Conservation (phyloP, 1,140 invertebrate genomes). For the Conus betulinus region DNA sequence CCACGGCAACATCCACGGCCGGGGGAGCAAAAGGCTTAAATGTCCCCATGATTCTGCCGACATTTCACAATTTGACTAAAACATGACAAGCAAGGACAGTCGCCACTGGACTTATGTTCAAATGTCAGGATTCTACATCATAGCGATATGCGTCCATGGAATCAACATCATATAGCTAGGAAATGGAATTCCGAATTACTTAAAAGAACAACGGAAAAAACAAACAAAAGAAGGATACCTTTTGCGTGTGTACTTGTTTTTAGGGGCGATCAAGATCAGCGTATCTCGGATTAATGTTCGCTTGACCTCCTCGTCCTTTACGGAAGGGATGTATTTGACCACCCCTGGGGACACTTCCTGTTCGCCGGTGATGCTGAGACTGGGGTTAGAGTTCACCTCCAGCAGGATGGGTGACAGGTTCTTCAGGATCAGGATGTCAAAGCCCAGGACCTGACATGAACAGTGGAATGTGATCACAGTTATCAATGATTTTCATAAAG, state of each 20-base stretch:
- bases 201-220: too few relatives aligned
- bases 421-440: conserved; percentile 76
- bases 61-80: too few relatives aligned
- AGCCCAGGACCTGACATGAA: conserved; percentile 75
- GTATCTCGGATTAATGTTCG: conserved; percentile 69
- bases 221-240: neutral
- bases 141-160: too few relatives aligned
- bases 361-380: conserved; percentile 76
- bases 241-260: conserved; percentile 54
- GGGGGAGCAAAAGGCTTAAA: too few relatives aligned
- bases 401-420: conserved; percentile 75
- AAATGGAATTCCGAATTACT: too few relatives aligned
- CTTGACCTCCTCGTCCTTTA: conserved; percentile 74
- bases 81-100: too few relatives aligned
- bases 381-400: conserved; percentile 78
- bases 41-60: too few relatives aligned
- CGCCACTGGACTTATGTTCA: too few relatives aligned
- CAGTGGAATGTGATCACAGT: conserved; percentile 2
- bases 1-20: too few relatives aligned
- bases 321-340: conserved; percentile 61
- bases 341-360: conserved; percentile 67
- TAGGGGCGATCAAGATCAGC: conserved; percentile 65
- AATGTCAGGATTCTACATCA: too few relatives aligned
- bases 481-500: too few relatives aligned
- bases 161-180: too few relatives aligned